Base-by-base conservation (phyloP, 2,888 invertebrate genomes). In the Caenorhabditis drosophilae region DNA sequence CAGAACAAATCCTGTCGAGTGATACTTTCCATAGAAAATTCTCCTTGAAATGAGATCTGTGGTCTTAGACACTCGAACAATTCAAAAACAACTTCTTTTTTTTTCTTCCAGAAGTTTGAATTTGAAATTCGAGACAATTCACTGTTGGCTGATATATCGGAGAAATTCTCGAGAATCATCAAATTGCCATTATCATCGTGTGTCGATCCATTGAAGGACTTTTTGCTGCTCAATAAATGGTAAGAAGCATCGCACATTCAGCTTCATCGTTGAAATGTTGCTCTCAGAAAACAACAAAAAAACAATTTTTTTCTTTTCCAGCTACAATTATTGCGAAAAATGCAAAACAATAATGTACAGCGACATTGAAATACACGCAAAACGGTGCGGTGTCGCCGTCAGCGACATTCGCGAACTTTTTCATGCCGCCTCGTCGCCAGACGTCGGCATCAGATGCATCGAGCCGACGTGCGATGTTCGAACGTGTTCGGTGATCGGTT, bases 161-260 rank as follows among this genome's bases (percentile, higher is more conserved):
- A 6, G 15, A 12, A 7, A 4, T 27, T 23, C 11, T 4, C 46
- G 25, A 22, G 27, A 22, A 26, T 27, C 1, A n/a, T 58, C 0
- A 11, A 20, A 4, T 2, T 63, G 11, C 53, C 63, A 0, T 12
- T 36, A 1, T 25, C 50, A 16, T 54, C 54, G 26, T 63, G 57
- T 42, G 40, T 53, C 2, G 63, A 63, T 41, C 58, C 58, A 15
- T n/a, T 54, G 9, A 58, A 58, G 40, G 54, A 58, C 23, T 26
- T 16, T 9, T 11, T 63, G 54, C 11, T 53, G 26, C 11, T 63
- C 25, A 63, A 63, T 31, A 57, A 38, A 18, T 46, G 57, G 51
- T 60, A 25, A 49, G 59, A 40, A 15, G 4, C 22, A 20, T 40
- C 20, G n/a, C n/a, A n/a, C n/a, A n/a, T n/a, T n/a, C n/a, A n/a